Evolutionary conservation across 2,113 vertebrate genomes (phyloP), one percentile per base, ranked within the genome.

Genomic region (Callipepla squamata): DNA sequence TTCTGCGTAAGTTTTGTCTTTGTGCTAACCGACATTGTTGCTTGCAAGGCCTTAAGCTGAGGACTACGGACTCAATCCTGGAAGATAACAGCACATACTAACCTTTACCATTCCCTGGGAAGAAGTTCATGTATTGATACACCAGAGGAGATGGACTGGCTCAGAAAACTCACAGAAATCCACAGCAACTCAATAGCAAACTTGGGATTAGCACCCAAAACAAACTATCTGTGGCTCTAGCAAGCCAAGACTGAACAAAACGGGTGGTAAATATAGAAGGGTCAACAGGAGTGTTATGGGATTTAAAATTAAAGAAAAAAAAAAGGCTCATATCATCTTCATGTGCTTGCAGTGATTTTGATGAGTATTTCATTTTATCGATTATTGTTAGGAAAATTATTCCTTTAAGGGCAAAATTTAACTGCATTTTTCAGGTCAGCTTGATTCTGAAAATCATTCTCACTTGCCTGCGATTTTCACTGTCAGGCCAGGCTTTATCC

Each of bases 381-480:
- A 40, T 87, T 88, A 59, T 91, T 92, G 72, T 91, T 80, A 94
- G 70, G 69, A 80, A 92, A 92, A 96, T 86, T 8, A 92, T 72
- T 94, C 45, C 70, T 95, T 96, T 92, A 90, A 88, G 85, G 73
- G 61, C 76, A 95, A 92, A 92, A 86, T 68, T 61, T 78, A 81
- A 66, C 69, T 58, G 40, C 42, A 57, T 91, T 90, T 96, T 96
- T 73, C 82, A 90, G 91, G 85, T 92, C 95, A 92, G 15, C 45
- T 91, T 91, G 85, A 84, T 93, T 91, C 94, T 90, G 93, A 80
- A 73, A 92, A 95, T 94, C 82, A 76, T 81, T 78, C 62, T 94
- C 44, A 88, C 83, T 96, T 94, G 82, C 80, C 58, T 93, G 82
- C 80, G 82, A 82, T 95, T 96, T 95, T 95, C 22, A 2, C 45